A percentile compares a stretch with the other conserved stretches of the same genome.
These are phyloP conservation scores for Dipodomys merriami DNA, from an alignment of 2,113 vertebrate species.

Conservation along the genomic window DNA sequence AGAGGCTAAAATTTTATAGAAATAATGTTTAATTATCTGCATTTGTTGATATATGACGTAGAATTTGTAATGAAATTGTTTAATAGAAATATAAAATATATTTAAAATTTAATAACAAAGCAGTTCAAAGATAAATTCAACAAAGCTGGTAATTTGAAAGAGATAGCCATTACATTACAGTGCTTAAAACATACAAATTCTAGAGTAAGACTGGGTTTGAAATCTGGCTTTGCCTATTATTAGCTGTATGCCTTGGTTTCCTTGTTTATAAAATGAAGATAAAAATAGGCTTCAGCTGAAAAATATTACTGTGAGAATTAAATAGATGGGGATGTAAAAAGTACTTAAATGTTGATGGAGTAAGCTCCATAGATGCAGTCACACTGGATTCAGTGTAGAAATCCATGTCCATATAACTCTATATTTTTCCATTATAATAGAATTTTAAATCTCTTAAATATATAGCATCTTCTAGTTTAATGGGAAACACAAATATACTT, in stretches of 20 bases:
- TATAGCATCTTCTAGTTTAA: constrained; percentile 56
- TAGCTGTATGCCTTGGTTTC: background rate
- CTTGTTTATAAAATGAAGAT: background rate
- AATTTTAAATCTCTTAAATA: constrained; percentile 33
- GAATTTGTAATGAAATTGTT: constrained; percentile 18
- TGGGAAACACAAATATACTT: constrained; percentile 67
- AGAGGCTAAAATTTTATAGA: background rate
- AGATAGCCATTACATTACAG: background rate
- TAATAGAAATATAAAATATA: constrained; percentile 9
- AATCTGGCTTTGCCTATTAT: background rate
- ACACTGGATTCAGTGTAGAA: background rate
- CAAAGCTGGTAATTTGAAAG: constrained; percentile 23
- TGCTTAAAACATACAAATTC: background rate
- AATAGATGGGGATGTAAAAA: background rate
- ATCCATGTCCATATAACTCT: background rate
- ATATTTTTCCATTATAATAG: constrained; percentile 42
- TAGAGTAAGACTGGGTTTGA: background rate
- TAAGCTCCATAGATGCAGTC: background rate
- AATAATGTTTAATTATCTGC: background rate
- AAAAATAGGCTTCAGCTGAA: background rate
- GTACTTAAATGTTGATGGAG: background rate
- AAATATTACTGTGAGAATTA: constrained; percentile 3
- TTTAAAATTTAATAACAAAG: constrained; percentile 41
- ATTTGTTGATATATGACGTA: background rate
- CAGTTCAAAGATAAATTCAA: constrained; percentile 8